These are phyloP conservation scores for Corella eumyota DNA, from an alignment of 23 tunicate genomes.

Conservation along the genomic window DNA sequence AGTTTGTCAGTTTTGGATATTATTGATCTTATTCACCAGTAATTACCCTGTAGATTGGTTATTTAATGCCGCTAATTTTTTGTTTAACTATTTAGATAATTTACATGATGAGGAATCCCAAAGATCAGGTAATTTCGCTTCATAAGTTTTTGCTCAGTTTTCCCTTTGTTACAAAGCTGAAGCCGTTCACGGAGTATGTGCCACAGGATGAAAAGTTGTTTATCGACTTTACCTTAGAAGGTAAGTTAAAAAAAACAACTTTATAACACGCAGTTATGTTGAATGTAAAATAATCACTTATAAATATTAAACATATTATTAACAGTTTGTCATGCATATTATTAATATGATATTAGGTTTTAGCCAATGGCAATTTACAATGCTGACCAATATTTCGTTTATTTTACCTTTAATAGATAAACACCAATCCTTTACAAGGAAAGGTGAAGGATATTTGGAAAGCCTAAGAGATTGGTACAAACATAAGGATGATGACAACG, in stretches of 20 bases:
- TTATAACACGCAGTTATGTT: too few species aligned
- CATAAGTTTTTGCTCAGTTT: background rate
- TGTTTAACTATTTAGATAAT: background rate
- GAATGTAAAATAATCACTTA: too few species aligned
- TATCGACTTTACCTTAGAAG: background rate
- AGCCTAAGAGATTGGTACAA: slow-evolving; percentile 5
- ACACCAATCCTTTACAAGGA: background rate
- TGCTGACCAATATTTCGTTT: too few species aligned
- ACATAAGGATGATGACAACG: slow-evolving; percentile 1
- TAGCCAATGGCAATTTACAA: too few species aligned
- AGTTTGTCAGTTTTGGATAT: too few species aligned
- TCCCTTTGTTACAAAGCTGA: background rate
- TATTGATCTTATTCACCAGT: too few species aligned
- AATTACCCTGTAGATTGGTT: too few species aligned
- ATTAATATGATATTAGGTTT: too few species aligned
- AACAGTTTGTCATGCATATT: too few species aligned
- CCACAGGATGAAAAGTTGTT: background rate
- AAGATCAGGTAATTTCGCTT: slow-evolving; percentile 2
- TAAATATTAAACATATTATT: too few species aligned
- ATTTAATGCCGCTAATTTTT: background rate
- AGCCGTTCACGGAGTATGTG: too few species aligned
- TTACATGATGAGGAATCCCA: background rate
- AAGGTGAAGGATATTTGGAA: background rate
- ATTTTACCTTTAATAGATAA: background rate
- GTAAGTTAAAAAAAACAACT: background rate